These are phyloP conservation scores for Buceros bicornis DNA, from an alignment of 2,797 vertebrate species.

Conservation along the genomic window DNA sequence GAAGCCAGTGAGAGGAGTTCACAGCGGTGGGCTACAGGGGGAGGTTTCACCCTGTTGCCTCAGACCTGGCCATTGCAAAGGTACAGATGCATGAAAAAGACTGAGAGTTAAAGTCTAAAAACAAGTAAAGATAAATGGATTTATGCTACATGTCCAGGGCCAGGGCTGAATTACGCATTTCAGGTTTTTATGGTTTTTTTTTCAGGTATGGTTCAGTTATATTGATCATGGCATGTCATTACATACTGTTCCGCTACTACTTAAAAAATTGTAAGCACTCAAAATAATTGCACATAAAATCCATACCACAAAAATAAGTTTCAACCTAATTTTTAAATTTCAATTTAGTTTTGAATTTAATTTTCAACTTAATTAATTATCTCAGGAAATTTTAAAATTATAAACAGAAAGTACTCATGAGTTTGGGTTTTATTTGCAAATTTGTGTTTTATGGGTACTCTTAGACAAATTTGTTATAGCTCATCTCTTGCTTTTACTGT, in stretches of 20 bases:
- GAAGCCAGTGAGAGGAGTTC: not conserved
- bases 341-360: no score
- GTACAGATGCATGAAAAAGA: not conserved
- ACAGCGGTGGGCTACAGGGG: not conserved
- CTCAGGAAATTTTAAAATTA: not conserved
- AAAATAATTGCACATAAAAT: not conserved
- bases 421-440: not conserved
- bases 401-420: not conserved
- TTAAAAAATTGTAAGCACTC: not conserved
- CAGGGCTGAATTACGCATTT: not conserved
- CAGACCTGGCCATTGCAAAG: not conserved
- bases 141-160: not conserved
- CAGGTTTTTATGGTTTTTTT: not conserved
- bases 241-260: not conserved
- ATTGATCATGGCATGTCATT: not conserved
- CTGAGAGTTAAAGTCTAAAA: not conserved
- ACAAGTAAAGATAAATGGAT: rapidly evolving
- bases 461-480: not conserved
- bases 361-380: not conserved
- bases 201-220: not conserved
- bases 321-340: no score
- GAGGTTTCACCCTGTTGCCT: not conserved
- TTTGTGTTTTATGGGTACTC: not conserved
- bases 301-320: no score
- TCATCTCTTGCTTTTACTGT: not conserved